Evolutionary conservation across 2,888 invertebrate genomes (phyloP), one percentile per base, ranked within the genome.

Genomic region (Plebejus anna): DNA sequence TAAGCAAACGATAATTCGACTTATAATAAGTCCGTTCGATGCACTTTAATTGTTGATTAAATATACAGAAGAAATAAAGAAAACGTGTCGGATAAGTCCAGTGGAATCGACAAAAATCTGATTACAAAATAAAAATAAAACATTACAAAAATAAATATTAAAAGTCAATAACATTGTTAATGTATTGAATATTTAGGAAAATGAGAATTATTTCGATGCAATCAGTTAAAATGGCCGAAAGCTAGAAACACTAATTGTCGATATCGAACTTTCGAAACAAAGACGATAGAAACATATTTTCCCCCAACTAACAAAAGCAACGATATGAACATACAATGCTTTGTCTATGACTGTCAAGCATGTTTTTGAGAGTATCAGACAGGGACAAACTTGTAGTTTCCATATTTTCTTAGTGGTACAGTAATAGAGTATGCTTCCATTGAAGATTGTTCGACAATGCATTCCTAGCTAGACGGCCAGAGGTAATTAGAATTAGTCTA

Each of bases 131-230:
- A 55, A 55, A 55, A 55, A 22, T 22, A 22, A 22, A 55, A 55
- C 16, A 79, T 80, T 88, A 89, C 77, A 90, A 89, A 90, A 89
- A 90, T 90, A 91, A 90, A 87, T 82, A 85, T 90, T 88, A 88
- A 88, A 87, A 87, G 86, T 87, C 88, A 83, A 88, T 82, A 85
- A 82, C 82, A 85, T 85, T 85, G 85, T 84, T 87, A 85, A 82
- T 80, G 81, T 82, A 80, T 55, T 75, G 71, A 82, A 75, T 78
- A 79, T 76, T 79, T 77, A 77, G 78, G 32, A 77, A 76, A 75
- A 77, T 76, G 75, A 71, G 77, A 78, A 76, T 78, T 66, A 72
- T 47, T 75, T 76, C 51, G 76, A 78, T 77, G 72, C 75, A 66
- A 51, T 75, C 70, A 51, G 36, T 75, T 36, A 38, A 72, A 76